Evolutionary conservation across 2,888 invertebrate species (phyloP).

Genomic region (Ramazzottius varieornatus): DNA sequence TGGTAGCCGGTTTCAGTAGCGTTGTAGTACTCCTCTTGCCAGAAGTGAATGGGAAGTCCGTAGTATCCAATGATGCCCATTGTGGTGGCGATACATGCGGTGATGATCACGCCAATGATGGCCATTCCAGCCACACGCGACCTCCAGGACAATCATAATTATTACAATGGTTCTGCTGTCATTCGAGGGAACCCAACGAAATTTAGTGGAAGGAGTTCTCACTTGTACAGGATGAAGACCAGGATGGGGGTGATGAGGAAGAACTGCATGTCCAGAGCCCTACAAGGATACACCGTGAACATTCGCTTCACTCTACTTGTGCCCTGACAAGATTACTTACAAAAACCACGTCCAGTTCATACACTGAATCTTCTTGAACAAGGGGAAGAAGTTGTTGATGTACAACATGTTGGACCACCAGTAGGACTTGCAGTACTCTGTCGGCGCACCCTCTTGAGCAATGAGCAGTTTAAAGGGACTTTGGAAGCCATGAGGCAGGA

Average conservation of each 20-base stretch:
- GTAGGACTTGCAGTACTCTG: background rate
- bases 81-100: background rate
- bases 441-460: background rate
- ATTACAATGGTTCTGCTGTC: background rate
- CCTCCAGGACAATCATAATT: background rate
- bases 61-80: background rate
- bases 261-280: conserved; percentile 3
- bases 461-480: background rate
- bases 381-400: conserved; percentile 3
- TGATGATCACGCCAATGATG: background rate
- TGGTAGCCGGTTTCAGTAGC: background rate
- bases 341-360: conserved; percentile 1
- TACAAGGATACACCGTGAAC: background rate
- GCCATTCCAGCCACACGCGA: background rate
- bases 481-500: background rate
- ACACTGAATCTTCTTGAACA: background rate
- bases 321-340: background rate
- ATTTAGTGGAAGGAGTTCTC: background rate
- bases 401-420: background rate
- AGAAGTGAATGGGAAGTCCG: background rate
- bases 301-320: background rate
- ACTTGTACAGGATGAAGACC: background rate
- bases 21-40: background rate
- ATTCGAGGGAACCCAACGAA: background rate
- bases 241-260: background rate